Evolutionary conservation across 2,113 vertebrate species (phyloP), one percentile per base, ranked within the genome.

Genomic region (Hylia prasina): DNA sequence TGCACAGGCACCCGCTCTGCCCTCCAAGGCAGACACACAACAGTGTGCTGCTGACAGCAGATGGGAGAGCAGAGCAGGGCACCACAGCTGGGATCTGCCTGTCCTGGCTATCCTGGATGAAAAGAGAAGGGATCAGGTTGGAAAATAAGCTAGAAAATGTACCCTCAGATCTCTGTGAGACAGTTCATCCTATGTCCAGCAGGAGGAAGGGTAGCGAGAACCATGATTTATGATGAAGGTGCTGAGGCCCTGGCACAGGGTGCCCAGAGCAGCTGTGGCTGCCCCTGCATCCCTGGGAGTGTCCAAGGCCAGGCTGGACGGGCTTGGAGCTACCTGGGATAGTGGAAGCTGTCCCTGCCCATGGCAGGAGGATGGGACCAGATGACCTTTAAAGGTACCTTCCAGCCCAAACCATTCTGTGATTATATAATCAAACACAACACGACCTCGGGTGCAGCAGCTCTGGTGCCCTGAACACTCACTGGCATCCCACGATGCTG

Each of bases 231-330:
- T 0, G 2, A 1, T 16, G 40, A 56, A n/a, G 20, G 18, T 56
- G 44, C 12, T 37, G 50, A 82, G 9, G 1, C 28, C 4, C 13
- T 33, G 51, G 28, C 28, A 9, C 37, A 44, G 35, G 42, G 0
- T 66, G 11, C 7, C 16, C n/a, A 31, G 25, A 42, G n/a, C 0
- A 35, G 31, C 63, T 61, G 30, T 18, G 47, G 24, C 40, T 71
- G 13, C 24, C 40, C 28, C n/a, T n/a, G n/a, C 27, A 60, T 22
- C 54, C 40, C 47, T 69, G 63, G 15, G 0, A 69, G 10, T 48
- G 22, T 1, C 31, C 28, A 18, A 45, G 37, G 22, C 2, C n/a
- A 63, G 25, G 45, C 0, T 82, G 73, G 61, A 53, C 0, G 0
- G 14, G 31, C 6, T 66, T 12, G 47, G 51, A 79, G 37, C 42